phyloP scores from a whole-genome alignment of 2,113 vertebrate genomes.

The Vombatus ursinus region DNA sequence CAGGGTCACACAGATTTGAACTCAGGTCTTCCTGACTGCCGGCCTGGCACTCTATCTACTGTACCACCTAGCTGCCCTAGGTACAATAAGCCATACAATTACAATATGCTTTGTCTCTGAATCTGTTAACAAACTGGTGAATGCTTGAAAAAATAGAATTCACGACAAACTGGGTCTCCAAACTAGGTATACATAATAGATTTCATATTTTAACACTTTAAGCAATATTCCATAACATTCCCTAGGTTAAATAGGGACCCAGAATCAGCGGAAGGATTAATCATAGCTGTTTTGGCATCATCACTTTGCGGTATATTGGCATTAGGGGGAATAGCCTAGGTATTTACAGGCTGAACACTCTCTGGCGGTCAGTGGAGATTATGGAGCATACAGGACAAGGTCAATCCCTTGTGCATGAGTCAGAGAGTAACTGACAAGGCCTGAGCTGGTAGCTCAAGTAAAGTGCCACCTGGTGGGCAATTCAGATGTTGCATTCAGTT shows the following conservation, averaged over 20 bases:
- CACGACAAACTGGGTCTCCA: background rate
- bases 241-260: background rate
- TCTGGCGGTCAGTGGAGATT: background rate
- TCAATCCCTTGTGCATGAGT: background rate
- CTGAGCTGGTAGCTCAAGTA: background rate
- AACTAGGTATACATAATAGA: background rate
- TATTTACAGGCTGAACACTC: background rate
- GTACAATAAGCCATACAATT: background rate
- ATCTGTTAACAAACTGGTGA: background rate
- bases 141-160: background rate
- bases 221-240: background rate
- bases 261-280: background rate
- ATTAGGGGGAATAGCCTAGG: background rate
- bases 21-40: background rate
- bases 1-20: background rate
- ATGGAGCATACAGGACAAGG: background rate
- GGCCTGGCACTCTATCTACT: too few relatives aligned
- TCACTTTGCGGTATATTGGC: background rate
- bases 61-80: background rate
- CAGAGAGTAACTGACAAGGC: background rate
- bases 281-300: background rate
- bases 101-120: background rate
- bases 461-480: background rate
- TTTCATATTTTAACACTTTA: background rate
- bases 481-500: background rate